Base-by-base conservation (phyloP, 1,140 invertebrate genomes). In the Aradophagus sp. region DNA sequence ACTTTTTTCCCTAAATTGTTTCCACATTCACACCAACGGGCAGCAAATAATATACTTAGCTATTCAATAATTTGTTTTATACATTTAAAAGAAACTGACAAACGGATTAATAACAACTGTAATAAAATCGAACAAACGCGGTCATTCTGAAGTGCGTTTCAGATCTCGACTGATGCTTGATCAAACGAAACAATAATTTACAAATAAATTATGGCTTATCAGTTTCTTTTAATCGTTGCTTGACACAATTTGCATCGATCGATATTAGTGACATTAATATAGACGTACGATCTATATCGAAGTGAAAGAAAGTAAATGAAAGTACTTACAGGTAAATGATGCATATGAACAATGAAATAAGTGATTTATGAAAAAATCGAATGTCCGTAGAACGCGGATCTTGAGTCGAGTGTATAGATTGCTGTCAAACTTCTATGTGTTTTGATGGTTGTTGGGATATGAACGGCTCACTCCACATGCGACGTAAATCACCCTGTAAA, bases 391-490 rank as follows among this genome's bases (percentile, higher is more conserved):
- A 56, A 35, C 41, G 15, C 12, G 50, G 17, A 36, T 58, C 17
- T 52, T 36, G 41, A 71, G 11, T 27, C 13, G 36, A 42, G 42
- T 67, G 20, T 73, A 77, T 77, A 36, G 63, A 73, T 73, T 77
- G 52, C 66, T 83, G 85, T 90, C 89, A 92, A 87, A 93, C 91
- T 81, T 92, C 91, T 84, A 91, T 87, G 79, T 92, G 89, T 82
- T 94, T 94, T 44, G 91, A 89, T 73, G 89, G 88, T 80, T 88
- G 89, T 76, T 93, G 91, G 73, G 91, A 89, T 84, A 95, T 95
- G 84, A 98, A 98, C 23, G 97, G 96, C 87, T 98, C 96, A 79
- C 94, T 96, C 97, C 97, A 98, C 96, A 98, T 98, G 75, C 96
- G 89, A 80, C 96, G 89, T 56, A 98, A 88, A 88, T 98, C 97